These are phyloP conservation scores for Pituophis catenifer DNA, from an alignment of 2,113 vertebrate species.

Conservation along the genomic window DNA sequence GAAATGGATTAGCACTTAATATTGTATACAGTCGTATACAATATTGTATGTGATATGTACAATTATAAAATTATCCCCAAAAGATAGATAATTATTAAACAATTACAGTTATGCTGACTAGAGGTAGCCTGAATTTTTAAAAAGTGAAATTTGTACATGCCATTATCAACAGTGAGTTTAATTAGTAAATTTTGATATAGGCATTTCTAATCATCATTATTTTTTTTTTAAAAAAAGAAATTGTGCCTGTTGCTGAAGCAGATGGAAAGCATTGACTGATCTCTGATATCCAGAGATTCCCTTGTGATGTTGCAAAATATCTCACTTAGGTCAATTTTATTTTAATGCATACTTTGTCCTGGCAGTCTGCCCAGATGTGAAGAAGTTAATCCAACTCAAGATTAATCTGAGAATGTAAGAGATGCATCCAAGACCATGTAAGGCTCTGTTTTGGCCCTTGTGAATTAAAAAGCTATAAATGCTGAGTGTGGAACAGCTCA, in stretches of 20 bases:
- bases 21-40: background rate
- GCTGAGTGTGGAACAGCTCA: background rate
- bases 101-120: background rate
- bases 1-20: constrained; percentile 11
- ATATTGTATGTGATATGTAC: background rate
- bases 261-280: constrained; percentile 71
- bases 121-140: constrained; percentile 48
- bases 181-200: constrained; percentile 72
- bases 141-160: constrained; percentile 57
- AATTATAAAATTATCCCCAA: constrained; percentile 25
- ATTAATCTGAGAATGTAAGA: constrained; percentile 29
- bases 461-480: constrained; percentile 5
- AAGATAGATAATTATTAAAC: constrained; percentile 40
- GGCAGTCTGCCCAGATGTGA: constrained; percentile 55
- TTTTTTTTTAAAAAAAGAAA: constrained; percentile 55
- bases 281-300: constrained; percentile 65
- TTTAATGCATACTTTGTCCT: constrained; percentile 63
- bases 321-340: constrained; percentile 60
- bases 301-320: constrained; percentile 70
- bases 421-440: constrained; percentile 17
- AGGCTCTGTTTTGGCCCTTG: constrained; percentile 23
- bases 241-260: constrained; percentile 68
- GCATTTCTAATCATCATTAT: constrained; percentile 68
- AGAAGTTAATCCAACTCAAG: constrained; percentile 54
- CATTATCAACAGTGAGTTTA: constrained; percentile 65